phyloP scores from a whole-genome alignment of 1,140 invertebrate species.

The Drosophila murphyi region DNA sequence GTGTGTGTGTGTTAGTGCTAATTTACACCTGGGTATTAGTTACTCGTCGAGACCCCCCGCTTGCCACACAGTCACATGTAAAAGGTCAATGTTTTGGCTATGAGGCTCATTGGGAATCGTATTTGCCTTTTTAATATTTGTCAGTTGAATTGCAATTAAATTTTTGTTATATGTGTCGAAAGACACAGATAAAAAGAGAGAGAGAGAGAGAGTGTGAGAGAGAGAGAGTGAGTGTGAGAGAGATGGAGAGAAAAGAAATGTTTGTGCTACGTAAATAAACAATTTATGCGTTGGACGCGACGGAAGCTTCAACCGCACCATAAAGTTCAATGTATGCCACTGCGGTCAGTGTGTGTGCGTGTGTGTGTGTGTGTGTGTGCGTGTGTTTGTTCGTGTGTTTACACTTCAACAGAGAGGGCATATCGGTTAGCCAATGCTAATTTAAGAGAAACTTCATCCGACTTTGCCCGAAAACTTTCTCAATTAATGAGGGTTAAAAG shows the following conservation, averaged over 20 bases:
- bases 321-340: conserved; percentile 56
- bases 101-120: conserved; percentile 41
- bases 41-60: neutral
- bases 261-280: conserved; percentile 52
- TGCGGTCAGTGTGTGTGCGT: conserved; percentile 13
- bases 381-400: neutral
- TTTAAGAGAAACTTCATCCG: no score
- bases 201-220: neutral
- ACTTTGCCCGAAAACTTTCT: no score
- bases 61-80: neutral
- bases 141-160: conserved; percentile 66
- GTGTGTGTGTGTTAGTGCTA: conserved; percentile 19
- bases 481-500: no score
- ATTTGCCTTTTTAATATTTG: conserved; percentile 60
- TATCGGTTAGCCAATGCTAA: conserved; percentile 3
- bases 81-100: conserved; percentile 65
- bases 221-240: neutral
- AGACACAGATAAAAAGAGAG: conserved; percentile 3
- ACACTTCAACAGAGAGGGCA: conserved; percentile 1
- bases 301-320: conserved; percentile 51
- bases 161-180: conserved; percentile 48
- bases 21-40: conserved; percentile 63
- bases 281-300: conserved; percentile 49
- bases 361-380: conserved; percentile 17
- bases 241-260: conserved; percentile 39